Conservation (phyloP, 2,888 invertebrate genomes). For the Noctua comes region DNA sequence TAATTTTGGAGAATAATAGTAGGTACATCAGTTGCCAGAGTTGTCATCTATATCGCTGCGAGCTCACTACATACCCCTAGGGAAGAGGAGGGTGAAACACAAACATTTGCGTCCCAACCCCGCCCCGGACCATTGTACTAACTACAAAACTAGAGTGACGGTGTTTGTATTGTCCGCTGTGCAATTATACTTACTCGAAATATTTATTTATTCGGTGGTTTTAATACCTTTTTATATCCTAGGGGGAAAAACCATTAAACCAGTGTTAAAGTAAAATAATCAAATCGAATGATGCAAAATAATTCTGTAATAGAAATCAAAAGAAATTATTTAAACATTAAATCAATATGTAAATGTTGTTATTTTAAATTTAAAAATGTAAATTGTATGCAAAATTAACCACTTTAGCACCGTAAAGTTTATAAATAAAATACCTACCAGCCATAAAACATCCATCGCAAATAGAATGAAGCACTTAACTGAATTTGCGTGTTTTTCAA, state of each 20-base stretch:
- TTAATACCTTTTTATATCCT: not conserved
- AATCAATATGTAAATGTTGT: slow-evolving; percentile 8
- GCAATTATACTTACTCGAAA: slow-evolving; percentile 25
- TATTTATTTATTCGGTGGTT: slow-evolving; percentile 2
- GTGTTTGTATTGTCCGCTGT: slow-evolving; percentile 20
- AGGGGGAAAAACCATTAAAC: not conserved
- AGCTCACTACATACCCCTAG: slow-evolving; percentile 27
- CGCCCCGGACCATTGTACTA: slow-evolving; percentile 31
- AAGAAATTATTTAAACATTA: slow-evolving; percentile 1
- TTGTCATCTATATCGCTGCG: slow-evolving; percentile 45
- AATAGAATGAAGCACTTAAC: slow-evolving; percentile 75
- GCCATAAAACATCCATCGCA: slow-evolving; percentile 62
- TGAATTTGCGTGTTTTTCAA: slow-evolving; percentile 78
- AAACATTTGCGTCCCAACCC: slow-evolving; percentile 44
- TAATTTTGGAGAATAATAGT: slow-evolving; percentile 19
- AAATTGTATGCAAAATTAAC: slow-evolving; percentile 24
- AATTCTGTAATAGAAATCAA: not conserved
- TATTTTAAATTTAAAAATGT: slow-evolving; percentile 15
- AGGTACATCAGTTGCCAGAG: slow-evolving; percentile 19
- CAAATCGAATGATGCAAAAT: not conserved
- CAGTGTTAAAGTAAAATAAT: slow-evolving; percentile 1
- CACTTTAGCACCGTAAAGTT: slow-evolving; percentile 36
- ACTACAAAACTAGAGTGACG: slow-evolving; percentile 38
- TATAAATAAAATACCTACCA: slow-evolving; percentile 48
- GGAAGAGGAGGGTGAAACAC: slow-evolving; percentile 36